Percentiles rank a stretch among this genome's conserved stretches.
These are phyloP conservation scores for Stomatorhinus ivindoensis DNA, from an alignment of 2,113 vertebrate species.

Conservation along the genomic window DNA sequence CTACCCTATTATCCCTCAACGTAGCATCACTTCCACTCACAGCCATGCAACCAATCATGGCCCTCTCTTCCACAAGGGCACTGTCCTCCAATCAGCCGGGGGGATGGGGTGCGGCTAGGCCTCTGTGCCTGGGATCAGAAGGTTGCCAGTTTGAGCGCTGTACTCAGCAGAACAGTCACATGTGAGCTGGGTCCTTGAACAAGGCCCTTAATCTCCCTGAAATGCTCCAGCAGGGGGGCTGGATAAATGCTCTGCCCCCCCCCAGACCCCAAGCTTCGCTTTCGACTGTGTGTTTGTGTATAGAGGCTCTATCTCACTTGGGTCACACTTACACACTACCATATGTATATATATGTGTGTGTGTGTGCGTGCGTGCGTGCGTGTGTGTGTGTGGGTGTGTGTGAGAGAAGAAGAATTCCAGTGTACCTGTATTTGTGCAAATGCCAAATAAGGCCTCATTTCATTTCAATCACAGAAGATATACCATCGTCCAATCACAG, in stretches of 20 bases:
- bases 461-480: not conserved
- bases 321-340: too few relatives aligned
- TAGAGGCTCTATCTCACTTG: not conserved
- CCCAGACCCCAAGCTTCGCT: not conserved
- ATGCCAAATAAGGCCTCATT: not conserved
- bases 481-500: not conserved
- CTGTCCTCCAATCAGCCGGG: not conserved
- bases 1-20: constrained; percentile 47
- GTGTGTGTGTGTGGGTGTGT: not conserved
- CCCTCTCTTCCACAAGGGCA: not conserved
- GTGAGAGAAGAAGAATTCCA: not conserved
- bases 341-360: too few relatives aligned
- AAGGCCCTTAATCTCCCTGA: not conserved
- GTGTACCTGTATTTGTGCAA: not conserved
- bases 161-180: not conserved
- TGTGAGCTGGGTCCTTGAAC: not conserved
- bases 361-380: too few relatives aligned
- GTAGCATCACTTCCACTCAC: constrained; percentile 68
- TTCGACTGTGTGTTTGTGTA: not conserved
- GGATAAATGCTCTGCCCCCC: not conserved
- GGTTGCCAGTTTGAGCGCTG: not conserved
- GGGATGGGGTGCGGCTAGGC: not conserved
- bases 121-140: not conserved
- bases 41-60: constrained; percentile 22
- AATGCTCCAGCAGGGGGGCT: not conserved